Base-by-base conservation (phyloP, 2,888 invertebrate species). In the Liposcelis brunnea region DNA sequence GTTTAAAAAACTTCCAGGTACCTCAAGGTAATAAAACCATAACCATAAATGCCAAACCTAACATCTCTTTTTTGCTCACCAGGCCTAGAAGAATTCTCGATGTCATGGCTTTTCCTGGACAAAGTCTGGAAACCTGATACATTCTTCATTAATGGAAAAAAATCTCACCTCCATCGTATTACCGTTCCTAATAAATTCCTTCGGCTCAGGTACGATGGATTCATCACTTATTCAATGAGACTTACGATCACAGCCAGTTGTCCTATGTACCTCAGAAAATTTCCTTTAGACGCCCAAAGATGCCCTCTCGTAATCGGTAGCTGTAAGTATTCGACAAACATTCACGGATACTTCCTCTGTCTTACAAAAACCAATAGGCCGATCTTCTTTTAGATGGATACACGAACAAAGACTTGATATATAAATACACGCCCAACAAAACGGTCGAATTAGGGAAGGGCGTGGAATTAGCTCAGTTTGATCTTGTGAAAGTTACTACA, bases 151-250 rank as follows among this genome's bases (percentile, higher is more conserved):
- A 71, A 71, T 52, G 70, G 69, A 2, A 65, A 66, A 49, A 61
- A 64, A 31, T 69, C 70, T 2, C 66, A 70, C 51, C 61, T 71
- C 15, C 72, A 72, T 55, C 64, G 64, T 42, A 68, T 72, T 47
- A 70, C 73, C 1, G 66, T 87, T 14, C 93, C 93, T 0, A 95
- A 95, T 62, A 89, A 91, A 63, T 70, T 95, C 53, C 68, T 95
- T 31, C 68, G 95, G 49, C 80, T 95, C 53, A 80, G 80, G 55
- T 81, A 84, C 60, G 83, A 90, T 56, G 93, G 93, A 1, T 85
- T 84, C 54, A 84, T 93, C 55, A 70, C 90, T 42, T 91, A 90
- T 61, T 93, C 91, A 1, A 89, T 90, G 83, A 79, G 91, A 50
- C 52, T 68, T 51, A 68, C 68, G 5, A 59, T 69, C 8, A 63